Base-by-base conservation (phyloP, 2,888 invertebrate genomes). In the Cheilosia scutellata region DNA sequence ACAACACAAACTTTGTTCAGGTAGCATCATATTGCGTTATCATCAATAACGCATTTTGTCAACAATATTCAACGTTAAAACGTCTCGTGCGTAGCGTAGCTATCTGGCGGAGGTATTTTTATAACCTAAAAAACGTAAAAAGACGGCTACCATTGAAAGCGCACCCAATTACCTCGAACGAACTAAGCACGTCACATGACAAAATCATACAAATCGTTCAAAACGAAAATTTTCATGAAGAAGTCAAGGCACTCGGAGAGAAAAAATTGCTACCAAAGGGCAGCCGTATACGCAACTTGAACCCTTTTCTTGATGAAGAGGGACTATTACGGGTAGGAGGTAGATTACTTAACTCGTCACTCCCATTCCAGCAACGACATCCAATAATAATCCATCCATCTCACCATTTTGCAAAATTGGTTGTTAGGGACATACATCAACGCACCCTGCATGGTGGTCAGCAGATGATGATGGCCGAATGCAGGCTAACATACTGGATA, bases 381-480 rank as follows among this genome's bases (percentile, higher is more conserved):
- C 74, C 31, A 2, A 25, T 57, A 9, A 55, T 63, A 13, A 13
- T 65, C 0, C 33, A 47, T 4, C 20, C 33, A 3, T 29, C 63
- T 0, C 63, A 63, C 9, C 31, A 53, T 20, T 33, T 55, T 5
- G 4, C 58, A 6, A 71, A 58, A 47, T 5, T 71, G 13, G 4
- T 58, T 13, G 37, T 33, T 16, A 29, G 5, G 44, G 31, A 57
- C 20, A 13, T 55, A 2, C 53, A 47, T 20, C 47, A 47, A 47
- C 47, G 47, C 20, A 47, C 42, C n/a, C 20, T 47, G 13, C 47
- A 47, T 31, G n/a, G 55, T 2, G 55, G 68, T 0, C 49, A 16
- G 20, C 68, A 68, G 11, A 2, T 66, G 27, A 66, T 68, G 68
- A 40, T 68, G 20, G 29, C 55, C 5, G 55, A 68, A 7, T 27